Percentiles rank a stretch among this genome's conserved stretches.
Conservation (phyloP, 2,113 vertebrate species). For the Pomatorhinus ruficollis region DNA sequence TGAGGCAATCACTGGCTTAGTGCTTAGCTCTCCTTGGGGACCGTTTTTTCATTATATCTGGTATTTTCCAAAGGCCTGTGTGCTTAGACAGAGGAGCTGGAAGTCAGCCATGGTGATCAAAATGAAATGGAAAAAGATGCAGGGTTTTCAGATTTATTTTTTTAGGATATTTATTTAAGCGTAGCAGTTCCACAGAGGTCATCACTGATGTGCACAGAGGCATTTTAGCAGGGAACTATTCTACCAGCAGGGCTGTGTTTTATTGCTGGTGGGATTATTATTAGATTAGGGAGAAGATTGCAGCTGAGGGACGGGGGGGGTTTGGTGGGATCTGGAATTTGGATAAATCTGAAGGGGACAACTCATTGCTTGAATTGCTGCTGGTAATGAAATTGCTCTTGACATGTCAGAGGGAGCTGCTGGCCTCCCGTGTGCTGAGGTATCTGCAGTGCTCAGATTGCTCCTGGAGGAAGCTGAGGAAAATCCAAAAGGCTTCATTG, state of each 20-base stretch:
- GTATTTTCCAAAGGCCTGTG: not conserved
- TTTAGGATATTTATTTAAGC: not conserved
- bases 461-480: not conserved
- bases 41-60: not conserved
- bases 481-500: not conserved
- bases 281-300: not conserved
- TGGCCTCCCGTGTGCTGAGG: not conserved
- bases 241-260: not conserved
- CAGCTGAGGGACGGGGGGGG: not conserved
- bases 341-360: not conserved
- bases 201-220: not conserved
- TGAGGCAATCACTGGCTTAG: conserved; percentile 10
- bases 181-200: not conserved
- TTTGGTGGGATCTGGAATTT: not conserved
- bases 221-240: not conserved
- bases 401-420: not conserved
- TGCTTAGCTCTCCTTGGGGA: conserved; percentile 26
- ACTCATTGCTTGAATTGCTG: not conserved
- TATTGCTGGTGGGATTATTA: conserved; percentile 1
- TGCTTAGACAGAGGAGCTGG: not conserved
- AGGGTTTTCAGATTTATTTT: not conserved
- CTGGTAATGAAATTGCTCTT: conserved; percentile 11
- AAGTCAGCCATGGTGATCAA: not conserved
- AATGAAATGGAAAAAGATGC: conserved; percentile 9
- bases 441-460: not conserved